phyloP scores from a whole-genome alignment of 2,113 vertebrate species.

The Sterrhoptilus dennistouni region DNA sequence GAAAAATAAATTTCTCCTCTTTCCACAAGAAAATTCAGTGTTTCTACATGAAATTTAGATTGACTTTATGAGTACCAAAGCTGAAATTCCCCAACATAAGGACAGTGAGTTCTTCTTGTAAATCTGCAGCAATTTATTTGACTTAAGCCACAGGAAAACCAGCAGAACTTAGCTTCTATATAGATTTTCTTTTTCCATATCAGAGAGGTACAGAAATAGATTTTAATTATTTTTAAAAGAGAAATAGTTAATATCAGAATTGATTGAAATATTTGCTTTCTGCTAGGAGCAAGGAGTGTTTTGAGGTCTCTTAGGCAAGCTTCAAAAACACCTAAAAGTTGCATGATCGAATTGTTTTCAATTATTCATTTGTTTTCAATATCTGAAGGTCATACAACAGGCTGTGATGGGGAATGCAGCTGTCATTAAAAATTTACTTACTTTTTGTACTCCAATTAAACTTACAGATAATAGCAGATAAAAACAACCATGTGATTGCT shows the following conservation, averaged over 20 bases:
- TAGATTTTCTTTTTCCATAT: neutral
- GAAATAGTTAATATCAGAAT: neutral
- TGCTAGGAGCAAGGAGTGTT: neutral
- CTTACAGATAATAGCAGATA: slow-evolving; percentile 66
- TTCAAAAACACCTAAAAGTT: slow-evolving; percentile 62
- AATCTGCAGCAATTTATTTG: neutral
- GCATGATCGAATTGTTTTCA: slow-evolving; percentile 60
- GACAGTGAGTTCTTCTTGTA: neutral
- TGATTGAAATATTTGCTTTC: slow-evolving; percentile 10
- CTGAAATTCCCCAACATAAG: neutral
- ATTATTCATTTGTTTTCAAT: slow-evolving; percentile 77
- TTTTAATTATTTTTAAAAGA: slow-evolving; percentile 30
- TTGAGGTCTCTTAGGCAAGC: slow-evolving; percentile 29
- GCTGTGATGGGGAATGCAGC: slow-evolving; percentile 50
- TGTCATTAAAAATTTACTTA: slow-evolving; percentile 76
- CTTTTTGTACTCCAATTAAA: slow-evolving; percentile 74
- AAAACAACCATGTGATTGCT: slow-evolving; percentile 44
- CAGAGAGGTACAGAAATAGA: neutral
- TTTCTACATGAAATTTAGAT: neutral
- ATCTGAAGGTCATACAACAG: slow-evolving; percentile 70
- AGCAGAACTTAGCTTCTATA: neutral
- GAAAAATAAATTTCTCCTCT: neutral
- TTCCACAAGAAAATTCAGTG: neutral
- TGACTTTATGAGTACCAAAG: neutral
- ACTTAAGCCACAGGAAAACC: neutral